These are phyloP conservation scores for Mus caroli DNA, from an alignment of 2,797 vertebrate species.

Conservation along the genomic window DNA sequence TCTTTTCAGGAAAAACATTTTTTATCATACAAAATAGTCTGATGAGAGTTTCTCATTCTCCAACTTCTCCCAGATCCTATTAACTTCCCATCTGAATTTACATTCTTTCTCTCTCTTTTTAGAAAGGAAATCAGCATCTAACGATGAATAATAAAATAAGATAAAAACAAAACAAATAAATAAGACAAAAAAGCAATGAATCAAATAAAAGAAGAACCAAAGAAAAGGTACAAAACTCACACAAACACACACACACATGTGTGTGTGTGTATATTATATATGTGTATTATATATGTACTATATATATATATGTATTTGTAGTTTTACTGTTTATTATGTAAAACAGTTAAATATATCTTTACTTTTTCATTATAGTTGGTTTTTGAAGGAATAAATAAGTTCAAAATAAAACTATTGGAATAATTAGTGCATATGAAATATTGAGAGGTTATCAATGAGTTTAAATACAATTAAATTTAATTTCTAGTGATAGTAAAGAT, in stretches of 20 bases:
- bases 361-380: neutral
- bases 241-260: no score
- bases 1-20: neutral
- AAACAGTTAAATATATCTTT: neutral
- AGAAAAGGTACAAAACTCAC: neutral
- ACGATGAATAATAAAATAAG: neutral
- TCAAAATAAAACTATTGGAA: neutral
- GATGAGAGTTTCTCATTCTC: neutral
- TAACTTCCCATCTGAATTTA: neutral
- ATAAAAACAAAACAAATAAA: neutral
- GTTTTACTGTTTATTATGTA: neutral
- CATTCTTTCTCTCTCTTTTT: neutral
- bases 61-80: neutral
- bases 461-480: slow-evolving; percentile 33
- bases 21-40: neutral
- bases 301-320: neutral
- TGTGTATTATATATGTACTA: no score
- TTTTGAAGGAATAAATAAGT: neutral
- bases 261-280: no score
- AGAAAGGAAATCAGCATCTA: neutral
- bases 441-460: slow-evolving; percentile 54
- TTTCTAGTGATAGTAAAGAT: slow-evolving; percentile 13
- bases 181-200: neutral
- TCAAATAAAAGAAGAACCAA: neutral
- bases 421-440: slow-evolving; percentile 16